Evolutionary conservation across 2,113 vertebrate genomes (phyloP), one percentile per base, ranked within the genome.

Genomic region (Smithornis capensis): DNA sequence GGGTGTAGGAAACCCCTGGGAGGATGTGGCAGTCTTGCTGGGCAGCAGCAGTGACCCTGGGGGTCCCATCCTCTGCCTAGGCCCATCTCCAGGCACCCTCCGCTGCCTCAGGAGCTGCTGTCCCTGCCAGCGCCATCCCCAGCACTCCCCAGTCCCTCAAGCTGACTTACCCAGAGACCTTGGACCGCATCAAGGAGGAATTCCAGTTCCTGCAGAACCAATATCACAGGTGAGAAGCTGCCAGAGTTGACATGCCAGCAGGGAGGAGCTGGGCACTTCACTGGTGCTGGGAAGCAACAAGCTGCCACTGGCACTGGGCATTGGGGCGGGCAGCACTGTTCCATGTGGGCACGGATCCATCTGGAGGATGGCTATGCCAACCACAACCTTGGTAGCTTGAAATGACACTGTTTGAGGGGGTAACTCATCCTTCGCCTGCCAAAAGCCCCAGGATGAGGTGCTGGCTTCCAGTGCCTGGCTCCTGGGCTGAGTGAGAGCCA

Each of bases 121-220:
- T 98, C 0, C 96, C 98, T 2, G 98, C 98, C 4, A 97, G 98
- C 0, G 97, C 98, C 25, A 98, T 98, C 38, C 98, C 98, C 23
- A 98, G 98, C 52, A 94, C 98, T 3, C 97, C 98, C 16, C 99
- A 99, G 97, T 98, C 99, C 57, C 97, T 99, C 94, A 99, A 99
- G 94, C 97, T 99, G 56, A 99, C 99, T 22, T 99, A 99, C 95
- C 98, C 99, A 0, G 99, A 99, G 96, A 99, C 98, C 19, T 90
- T 99, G 97, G 99, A 99, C 96, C 98, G 99, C 83, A 99, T 99
- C 95, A 99, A 99, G 93, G 99, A 99, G 95, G 99, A 99, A 93
- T 99, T 99, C 93, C 99, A 99, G 97, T 99, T 99, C 95, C 97
- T 99, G 57, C 99, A 99, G 97, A 99, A 98, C 68, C 99, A 99